Evolutionary conservation across 2,888 invertebrate species (phyloP).

Genomic region (Melipona beecheii): DNA sequence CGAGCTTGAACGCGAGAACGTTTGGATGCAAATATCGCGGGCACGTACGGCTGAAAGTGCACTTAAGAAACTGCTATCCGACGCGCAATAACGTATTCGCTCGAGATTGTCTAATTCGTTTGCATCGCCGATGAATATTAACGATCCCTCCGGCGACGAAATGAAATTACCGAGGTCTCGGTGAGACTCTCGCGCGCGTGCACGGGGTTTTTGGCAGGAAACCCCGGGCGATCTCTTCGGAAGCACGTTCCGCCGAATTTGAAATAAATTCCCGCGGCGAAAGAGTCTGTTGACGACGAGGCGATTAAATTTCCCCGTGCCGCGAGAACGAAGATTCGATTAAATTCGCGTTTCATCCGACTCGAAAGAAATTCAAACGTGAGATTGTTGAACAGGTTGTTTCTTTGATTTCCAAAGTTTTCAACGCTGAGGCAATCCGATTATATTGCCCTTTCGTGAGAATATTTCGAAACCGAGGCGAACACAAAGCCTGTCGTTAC

Average conservation of each 20-base stretch:
- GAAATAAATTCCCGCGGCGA: not conserved
- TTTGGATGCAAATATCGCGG: constrained; percentile 24
- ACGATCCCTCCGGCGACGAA: constrained; percentile 17
- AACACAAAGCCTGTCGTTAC: too few relatives aligned
- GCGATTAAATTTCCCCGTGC: not conserved
- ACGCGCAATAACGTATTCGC: constrained; percentile 47
- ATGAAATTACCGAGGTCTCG: constrained; percentile 49
- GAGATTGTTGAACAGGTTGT: not conserved
- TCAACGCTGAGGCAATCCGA: too few relatives aligned
- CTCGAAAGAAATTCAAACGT: not conserved
- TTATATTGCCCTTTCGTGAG: too few relatives aligned
- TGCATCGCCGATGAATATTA: constrained; percentile 34
- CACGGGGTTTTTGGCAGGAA: too few relatives aligned
- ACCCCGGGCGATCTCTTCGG: not conserved
- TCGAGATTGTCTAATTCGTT: constrained; percentile 42
- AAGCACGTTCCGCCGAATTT: constrained; percentile 5
- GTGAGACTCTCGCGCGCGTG: not conserved
- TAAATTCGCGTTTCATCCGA: not conserved
- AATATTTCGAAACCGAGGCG: too few relatives aligned
- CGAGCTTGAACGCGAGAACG: constrained; percentile 14
- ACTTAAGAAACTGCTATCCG: constrained; percentile 39
- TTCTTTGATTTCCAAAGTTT: not conserved
- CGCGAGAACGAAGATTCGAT: constrained; percentile 2
- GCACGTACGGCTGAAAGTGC: constrained; percentile 6
- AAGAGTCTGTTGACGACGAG: not conserved